phyloP scores from a whole-genome alignment of 2,113 vertebrate species.

The Nicator chloris region DNA sequence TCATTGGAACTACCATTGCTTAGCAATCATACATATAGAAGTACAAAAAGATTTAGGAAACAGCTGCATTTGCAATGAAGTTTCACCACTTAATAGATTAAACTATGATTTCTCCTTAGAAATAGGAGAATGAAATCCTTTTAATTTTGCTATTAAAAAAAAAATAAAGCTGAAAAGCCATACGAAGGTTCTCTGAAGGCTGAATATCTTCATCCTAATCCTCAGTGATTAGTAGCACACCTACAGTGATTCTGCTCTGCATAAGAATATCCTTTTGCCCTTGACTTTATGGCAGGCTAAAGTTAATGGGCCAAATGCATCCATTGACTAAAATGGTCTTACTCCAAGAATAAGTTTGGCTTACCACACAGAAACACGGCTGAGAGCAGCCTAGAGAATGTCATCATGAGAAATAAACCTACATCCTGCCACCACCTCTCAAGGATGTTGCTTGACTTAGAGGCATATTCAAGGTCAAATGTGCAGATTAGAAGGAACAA shows the following conservation, averaged over 20 bases:
- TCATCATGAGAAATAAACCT: background rate
- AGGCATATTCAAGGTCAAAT: background rate
- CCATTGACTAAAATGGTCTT: conserved; percentile 43
- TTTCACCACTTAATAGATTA: background rate
- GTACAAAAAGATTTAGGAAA: conserved; percentile 43
- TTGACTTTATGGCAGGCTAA: conserved; percentile 59
- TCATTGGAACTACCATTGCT: conserved; percentile 29
- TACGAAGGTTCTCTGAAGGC: background rate
- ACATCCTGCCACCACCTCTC: background rate
- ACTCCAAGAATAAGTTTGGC: conserved; percentile 40
- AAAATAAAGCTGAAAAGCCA: background rate
- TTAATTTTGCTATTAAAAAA: background rate
- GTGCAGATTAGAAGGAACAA: background rate
- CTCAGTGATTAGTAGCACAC: conserved; percentile 25
- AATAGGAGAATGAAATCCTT: background rate
- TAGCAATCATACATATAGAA: conserved; percentile 40
- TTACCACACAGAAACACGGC: background rate
- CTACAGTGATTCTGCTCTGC: conserved; percentile 44
- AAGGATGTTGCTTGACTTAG: background rate
- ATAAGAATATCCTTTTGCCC: conserved; percentile 50
- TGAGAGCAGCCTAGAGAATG: background rate
- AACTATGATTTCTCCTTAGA: conserved; percentile 1
- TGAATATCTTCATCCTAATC: conserved; percentile 45
- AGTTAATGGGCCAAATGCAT: conserved; percentile 63
- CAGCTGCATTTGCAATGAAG: conserved; percentile 44